Conservation (phyloP, 2,113 vertebrate genomes). For the Syrmaticus mikado region DNA sequence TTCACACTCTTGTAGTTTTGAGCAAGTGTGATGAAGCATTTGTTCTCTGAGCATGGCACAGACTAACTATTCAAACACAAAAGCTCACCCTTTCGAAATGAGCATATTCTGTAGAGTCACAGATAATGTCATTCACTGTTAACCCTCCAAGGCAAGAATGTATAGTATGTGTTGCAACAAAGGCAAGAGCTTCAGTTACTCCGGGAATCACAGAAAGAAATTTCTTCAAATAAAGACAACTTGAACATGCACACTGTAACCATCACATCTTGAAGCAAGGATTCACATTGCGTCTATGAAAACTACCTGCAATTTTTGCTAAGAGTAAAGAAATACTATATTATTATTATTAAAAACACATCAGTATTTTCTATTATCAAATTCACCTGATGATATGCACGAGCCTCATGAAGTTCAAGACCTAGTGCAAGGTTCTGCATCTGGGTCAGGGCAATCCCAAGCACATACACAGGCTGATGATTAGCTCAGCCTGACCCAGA, state of each 20-base stretch:
- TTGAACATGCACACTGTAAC: background rate
- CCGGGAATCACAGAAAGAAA: background rate
- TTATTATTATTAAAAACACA: background rate
- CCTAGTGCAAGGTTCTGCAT: background rate
- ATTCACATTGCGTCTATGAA: background rate
- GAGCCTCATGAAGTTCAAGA: background rate
- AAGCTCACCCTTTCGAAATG: background rate
- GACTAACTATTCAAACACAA: conserved; percentile 1
- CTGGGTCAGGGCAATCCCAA: background rate
- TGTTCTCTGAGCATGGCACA: conserved; percentile 7
- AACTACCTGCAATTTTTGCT: background rate
- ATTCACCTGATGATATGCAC: background rate
- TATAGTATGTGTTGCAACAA: background rate
- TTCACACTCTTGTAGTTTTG: background rate
- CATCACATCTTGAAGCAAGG: background rate
- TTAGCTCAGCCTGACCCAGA: background rate
- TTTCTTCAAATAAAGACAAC: conserved; percentile 20
- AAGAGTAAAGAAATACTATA: background rate
- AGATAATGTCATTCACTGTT: conserved; percentile 24
- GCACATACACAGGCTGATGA: background rate
- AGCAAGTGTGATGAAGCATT: background rate
- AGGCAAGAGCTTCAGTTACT: background rate
- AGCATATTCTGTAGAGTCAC: background rate
- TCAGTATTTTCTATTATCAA: background rate
- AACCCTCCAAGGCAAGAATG: conserved; percentile 24